Evolutionary conservation across 2,113 vertebrate genomes (phyloP), one percentile per base, ranked within the genome.

Genomic region (Ammospiza caudacuta): DNA sequence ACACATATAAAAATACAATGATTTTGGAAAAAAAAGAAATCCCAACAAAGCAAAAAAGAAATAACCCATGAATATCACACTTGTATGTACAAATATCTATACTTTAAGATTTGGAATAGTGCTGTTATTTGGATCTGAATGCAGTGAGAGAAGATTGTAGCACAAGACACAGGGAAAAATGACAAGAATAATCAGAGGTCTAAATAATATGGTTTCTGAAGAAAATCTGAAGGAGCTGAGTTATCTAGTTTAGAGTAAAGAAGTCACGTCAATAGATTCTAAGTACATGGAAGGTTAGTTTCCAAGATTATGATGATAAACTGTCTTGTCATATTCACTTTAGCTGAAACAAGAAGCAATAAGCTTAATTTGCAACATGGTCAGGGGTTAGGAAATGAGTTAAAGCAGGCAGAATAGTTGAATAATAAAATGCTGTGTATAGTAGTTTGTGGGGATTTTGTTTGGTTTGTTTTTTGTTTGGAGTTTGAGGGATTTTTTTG

Each of bases 231-330:
- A 80, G 46, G 8, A 83, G 6, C 11, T 44, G 24, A 73, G 6
- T 66, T 77, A 79, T 27, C 51, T n/a, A 69, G 9, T 76, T 81
- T 80, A n/a, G 21, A 75, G 11, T 39, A 54, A 89, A 74, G 49
- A 88, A 85, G n/a, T 37, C 41, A 73, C 6, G 9, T 24, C 41
- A 89, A 12, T 29, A 78, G 43, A 69, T 47, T 94, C 91, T 63
- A 84, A 84, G 67, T 74, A 70, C 18, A 51, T 41, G 57, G 35
- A 92, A 89, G n/a, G 21, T 84, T 94, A 83, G 21, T 91, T 89
- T 89, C 77, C 78, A 81, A 63, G 73, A 87, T 87, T 62, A 81
- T 81, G 47, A 84, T 75, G 69, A 94, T 87, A 87, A 96, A 92
- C 59, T 58, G 6, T 81, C 72, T 39, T 95, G 86, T 92, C 89